Conservation (phyloP, 2,797 vertebrate species). For the Saguinus oedipus region DNA sequence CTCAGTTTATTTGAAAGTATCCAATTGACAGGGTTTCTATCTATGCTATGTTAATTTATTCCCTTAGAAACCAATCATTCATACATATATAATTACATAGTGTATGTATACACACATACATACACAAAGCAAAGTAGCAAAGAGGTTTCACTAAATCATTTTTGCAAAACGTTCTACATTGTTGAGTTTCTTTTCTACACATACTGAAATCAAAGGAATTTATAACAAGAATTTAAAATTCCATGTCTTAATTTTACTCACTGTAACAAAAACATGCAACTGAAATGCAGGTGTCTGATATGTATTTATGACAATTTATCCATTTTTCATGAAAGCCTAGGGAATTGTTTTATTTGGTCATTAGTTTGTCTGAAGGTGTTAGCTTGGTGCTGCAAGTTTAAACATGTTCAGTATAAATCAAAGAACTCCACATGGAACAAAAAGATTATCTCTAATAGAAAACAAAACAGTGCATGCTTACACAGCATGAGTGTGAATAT, state of each 20-base stretch:
- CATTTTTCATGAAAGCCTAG: slow-evolving; percentile 27
- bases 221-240: slow-evolving; percentile 1
- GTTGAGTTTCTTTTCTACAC: background rate
- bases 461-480: background rate
- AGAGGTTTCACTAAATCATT: slow-evolving; percentile 7
- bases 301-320: background rate
- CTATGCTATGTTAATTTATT: background rate
- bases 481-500: background rate
- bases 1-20: slow-evolving; percentile 4
- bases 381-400: slow-evolving; percentile 60
- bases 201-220: background rate
- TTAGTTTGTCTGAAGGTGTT: slow-evolving; percentile 51
- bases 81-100: background rate
- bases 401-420: slow-evolving; percentile 49
- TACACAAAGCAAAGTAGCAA: background rate
- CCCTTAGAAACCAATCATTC: background rate
- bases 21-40: background rate
- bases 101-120: background rate
- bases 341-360: slow-evolving; percentile 37
- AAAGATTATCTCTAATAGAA: slow-evolving; percentile 19
- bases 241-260: background rate
- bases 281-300: background rate
- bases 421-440: slow-evolving; percentile 5
- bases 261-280: background rate
- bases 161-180: background rate